phyloP scores from a whole-genome alignment of 2,113 vertebrate genomes.

The Herpetotheres cachinnans region DNA sequence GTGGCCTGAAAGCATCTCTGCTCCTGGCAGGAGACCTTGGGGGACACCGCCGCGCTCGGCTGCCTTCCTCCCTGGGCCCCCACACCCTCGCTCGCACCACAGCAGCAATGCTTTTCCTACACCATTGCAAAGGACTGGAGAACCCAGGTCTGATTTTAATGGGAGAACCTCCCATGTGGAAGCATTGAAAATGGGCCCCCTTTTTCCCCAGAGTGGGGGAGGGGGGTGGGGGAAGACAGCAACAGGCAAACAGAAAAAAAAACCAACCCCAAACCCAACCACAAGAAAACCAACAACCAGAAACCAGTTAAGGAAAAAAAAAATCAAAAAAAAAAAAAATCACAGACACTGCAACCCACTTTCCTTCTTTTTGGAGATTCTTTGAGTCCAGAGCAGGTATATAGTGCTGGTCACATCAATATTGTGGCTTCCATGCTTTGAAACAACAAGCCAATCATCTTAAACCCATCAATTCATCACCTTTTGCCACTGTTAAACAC shows the following conservation, averaged over 20 bases:
- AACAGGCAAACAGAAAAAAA: neutral
- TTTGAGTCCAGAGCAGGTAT: neutral
- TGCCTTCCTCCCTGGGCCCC: neutral
- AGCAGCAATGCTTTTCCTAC: neutral
- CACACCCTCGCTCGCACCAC: rapidly evolving
- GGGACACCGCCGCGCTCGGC: rapidly evolving
- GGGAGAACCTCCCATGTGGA: rapidly evolving
- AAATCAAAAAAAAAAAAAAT: neutral
- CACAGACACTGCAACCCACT: neutral
- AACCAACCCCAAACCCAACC: neutral
- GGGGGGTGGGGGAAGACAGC: too few relatives aligned
- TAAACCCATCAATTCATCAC: neutral
- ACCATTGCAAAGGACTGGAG: rapidly evolving
- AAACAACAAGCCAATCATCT: neutral
- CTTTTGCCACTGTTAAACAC: neutral
- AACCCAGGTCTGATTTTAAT: neutral
- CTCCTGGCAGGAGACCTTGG: neutral
- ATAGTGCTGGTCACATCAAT: neutral
- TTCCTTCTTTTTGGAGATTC: neutral
- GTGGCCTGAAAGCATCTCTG: neutral
- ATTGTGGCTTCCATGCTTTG: neutral
- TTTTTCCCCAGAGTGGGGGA: too few relatives aligned
- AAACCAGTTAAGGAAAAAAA: neutral
- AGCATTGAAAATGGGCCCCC: neutral
- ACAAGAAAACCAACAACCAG: neutral